A percentile compares a stretch with the other conserved stretches of the same genome.
Conservation (phyloP, 1,140 invertebrate genomes). For the Drosophila nasuta region DNA sequence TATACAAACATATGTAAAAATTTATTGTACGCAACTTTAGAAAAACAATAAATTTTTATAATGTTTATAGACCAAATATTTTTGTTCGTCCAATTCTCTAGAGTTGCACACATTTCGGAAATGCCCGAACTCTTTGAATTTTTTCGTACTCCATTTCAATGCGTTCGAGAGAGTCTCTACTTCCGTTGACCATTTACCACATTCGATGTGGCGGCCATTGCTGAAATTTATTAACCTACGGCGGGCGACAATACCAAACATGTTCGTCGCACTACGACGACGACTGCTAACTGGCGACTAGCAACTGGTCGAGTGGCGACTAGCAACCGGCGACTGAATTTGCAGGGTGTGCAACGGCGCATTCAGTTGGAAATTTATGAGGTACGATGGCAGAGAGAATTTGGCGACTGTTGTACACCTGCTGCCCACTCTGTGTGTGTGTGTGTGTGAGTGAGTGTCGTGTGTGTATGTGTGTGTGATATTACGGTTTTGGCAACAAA, state of each 20-base stretch:
- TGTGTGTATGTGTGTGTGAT: constrained; percentile 26
- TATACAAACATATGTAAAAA: no score
- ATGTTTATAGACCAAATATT: no score
- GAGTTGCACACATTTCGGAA: no score
- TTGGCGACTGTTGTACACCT: constrained; percentile 62
- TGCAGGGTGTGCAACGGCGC: constrained; percentile 70
- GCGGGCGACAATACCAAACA: constrained; percentile 4
- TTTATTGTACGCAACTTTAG: no score
- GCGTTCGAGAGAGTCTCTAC: constrained; percentile 37
- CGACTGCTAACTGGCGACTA: constrained; percentile 56
- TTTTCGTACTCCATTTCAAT: constrained; percentile 2
- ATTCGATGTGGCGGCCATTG: constrained; percentile 66
- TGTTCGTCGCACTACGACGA: constrained; percentile 10
- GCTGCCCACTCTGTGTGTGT: constrained; percentile 21
- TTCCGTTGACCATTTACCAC: constrained; percentile 72
- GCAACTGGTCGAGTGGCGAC: constrained; percentile 49
- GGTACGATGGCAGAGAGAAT: constrained; percentile 48
- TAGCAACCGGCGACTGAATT: constrained; percentile 64
- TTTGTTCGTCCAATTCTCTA: no score
- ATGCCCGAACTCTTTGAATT: constrained; percentile 35
- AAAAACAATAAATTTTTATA: no score
- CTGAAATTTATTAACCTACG: constrained; percentile 77
- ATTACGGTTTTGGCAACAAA: constrained; percentile 73
- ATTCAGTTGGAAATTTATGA: constrained; percentile 80
- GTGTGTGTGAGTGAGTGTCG: constrained; percentile 4